Evolutionary conservation across 2,888 invertebrate species (phyloP).

Genomic region (Xylocampa areola): DNA sequence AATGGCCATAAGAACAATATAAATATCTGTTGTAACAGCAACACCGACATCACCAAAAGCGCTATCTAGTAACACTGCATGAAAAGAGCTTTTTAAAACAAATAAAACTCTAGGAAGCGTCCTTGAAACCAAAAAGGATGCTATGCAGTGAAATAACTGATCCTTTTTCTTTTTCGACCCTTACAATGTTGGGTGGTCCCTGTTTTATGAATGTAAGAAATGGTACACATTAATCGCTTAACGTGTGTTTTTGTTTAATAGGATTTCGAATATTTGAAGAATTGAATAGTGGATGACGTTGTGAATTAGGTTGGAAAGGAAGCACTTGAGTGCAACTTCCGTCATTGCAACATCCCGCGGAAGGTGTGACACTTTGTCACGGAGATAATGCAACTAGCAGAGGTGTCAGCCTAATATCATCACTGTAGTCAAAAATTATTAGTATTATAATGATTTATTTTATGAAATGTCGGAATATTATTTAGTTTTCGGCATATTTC

Average conservation of each 20-base stretch:
- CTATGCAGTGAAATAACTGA: constrained; percentile 61
- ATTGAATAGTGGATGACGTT: constrained; percentile 40
- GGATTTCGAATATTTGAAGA: constrained; percentile 15
- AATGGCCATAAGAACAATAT: constrained; percentile 11
- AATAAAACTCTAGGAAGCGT: constrained; percentile 54
- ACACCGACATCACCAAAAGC: constrained; percentile 22
- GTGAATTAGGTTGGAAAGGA: constrained; percentile 52
- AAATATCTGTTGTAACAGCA: constrained; percentile 11
- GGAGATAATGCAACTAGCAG: constrained; percentile 16
- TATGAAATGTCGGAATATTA: too few relatives aligned
- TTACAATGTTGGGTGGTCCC: constrained; percentile 68
- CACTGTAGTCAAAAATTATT: not conserved
- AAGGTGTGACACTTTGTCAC: constrained; percentile 42
- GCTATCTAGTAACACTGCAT: constrained; percentile 11
- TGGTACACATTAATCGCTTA: constrained; percentile 37
- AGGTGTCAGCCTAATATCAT: not conserved
- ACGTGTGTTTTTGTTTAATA: constrained; percentile 19
- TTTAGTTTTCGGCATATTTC: too few relatives aligned
- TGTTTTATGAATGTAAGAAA: constrained; percentile 48
- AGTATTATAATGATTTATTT: too few relatives aligned
- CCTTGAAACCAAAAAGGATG: constrained; percentile 56
- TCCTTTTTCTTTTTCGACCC: constrained; percentile 57
- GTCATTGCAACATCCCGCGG: constrained; percentile 49
- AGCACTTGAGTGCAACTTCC: constrained; percentile 57
- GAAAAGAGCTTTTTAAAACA: constrained; percentile 44